A percentile compares a stretch with the other conserved stretches of the same genome.
Evolutionary conservation across 2,113 vertebrate species (phyloP).

Genomic region (Petromus typicus): DNA sequence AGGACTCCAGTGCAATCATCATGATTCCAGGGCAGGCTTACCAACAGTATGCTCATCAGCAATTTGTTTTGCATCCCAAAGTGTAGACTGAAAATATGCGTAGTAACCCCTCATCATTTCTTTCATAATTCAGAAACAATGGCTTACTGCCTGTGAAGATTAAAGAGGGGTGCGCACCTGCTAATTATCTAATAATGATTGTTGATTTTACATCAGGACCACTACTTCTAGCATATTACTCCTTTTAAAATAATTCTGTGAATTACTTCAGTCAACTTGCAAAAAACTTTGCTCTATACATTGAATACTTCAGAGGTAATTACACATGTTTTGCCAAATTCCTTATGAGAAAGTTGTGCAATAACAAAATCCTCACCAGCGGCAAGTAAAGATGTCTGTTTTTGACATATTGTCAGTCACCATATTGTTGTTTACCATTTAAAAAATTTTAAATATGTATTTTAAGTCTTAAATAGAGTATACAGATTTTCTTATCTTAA

Average conservation of each 20-base stretch:
- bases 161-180: accelerated
- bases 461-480: neutral
- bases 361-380: neutral
- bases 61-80: no score
- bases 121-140: neutral
- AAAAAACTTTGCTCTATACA: neutral
- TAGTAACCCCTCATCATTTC: neutral
- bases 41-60: neutral
- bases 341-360: neutral
- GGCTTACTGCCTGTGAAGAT: neutral
- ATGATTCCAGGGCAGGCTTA: accelerated
- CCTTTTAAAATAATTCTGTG: no score
- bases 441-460: neutral
- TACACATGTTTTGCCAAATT: neutral
- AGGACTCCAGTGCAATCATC: no score
- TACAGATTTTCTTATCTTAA: neutral
- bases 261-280: neutral
- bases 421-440: neutral
- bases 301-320: neutral
- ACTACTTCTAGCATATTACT: neutral
- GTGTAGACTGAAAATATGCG: accelerated
- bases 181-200: no score
- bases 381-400: neutral
- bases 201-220: neutral
- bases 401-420: neutral